Evolutionary conservation across 35 echinoderm and acorn worm species (phyloP), one percentile per base, ranked within the genome.

Genomic region (Apostichopus japonicus): DNA sequence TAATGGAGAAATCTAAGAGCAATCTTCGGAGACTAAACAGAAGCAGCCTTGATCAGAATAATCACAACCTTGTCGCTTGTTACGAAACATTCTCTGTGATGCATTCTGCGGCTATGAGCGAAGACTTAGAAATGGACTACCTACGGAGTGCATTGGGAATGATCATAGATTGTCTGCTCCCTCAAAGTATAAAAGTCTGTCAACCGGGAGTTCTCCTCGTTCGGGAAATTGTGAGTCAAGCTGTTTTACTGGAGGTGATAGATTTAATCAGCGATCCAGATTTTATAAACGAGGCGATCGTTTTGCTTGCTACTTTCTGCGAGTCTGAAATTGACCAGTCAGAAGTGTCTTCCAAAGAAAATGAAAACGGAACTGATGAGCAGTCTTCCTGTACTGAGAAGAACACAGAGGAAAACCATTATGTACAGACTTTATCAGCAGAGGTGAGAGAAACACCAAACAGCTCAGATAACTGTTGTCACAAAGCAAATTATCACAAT

Each of bases 211-310:
- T 89, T 16, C 62, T 89, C 24, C 67, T 89, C 24, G 22, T 89
- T 6, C 71, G 86, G 14, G 86, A 89, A 73, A 89, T 89, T 72
- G 24, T 89, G 10, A 65, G 86, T 89, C 86, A 89, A 73, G 33
- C 62, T 15, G 62, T 89, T 52, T 54, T 89, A 67, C 59, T 27
- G 63, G n/a, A 24, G 17, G 86, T 63, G 8, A 55, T 89, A 2
- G 62, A 89, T 44, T 72, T 89, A 24, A 89, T 89, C 24, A 65
- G 63, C 72, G 86, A 89, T 24, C 86, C 86, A 72, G 86, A 89
- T 59, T 89, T 89, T 22, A 71, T 89, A 27, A 89, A 89, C 63
- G 23, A 89, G 6, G 44, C 63, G 19, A 63, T 89, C 15, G 86
- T 89, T 4, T n/a, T 89, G 44, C 67, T 89, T 27, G 86, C 86